These are phyloP conservation scores for Monomorium pharaonis DNA, from an alignment of 1,140 invertebrate genomes.

Conservation along the genomic window DNA sequence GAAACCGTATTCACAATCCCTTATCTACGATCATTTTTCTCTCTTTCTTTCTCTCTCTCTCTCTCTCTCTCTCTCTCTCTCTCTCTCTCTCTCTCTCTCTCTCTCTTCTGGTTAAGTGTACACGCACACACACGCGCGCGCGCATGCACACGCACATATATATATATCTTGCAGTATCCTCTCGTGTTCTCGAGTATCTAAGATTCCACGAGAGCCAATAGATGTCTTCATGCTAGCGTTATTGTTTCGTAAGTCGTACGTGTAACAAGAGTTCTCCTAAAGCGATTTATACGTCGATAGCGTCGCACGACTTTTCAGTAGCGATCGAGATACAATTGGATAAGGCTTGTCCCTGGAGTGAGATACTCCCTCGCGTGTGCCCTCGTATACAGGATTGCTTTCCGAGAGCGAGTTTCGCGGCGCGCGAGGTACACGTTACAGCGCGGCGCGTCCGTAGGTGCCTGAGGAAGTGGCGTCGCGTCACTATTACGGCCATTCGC, in stretches of 20 bases:
- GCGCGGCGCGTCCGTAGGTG: slow-evolving; percentile 9
- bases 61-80: no score
- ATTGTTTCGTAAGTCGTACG: slow-evolving; percentile 26
- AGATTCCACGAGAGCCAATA: slow-evolving; percentile 6
- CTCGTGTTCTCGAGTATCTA: background rate
- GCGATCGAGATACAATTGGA: slow-evolving; percentile 42
- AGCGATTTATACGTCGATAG: slow-evolving; percentile 31
- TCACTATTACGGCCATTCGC: slow-evolving; percentile 32
- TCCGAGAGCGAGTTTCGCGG: slow-evolving; percentile 13
- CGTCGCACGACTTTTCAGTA: slow-evolving; percentile 30
- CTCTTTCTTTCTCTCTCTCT: no score
- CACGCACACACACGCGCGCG: background rate
- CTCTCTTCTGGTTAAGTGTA: background rate
- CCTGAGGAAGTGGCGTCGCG: slow-evolving; percentile 45
- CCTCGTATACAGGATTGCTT: background rate
- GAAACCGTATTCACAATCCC: slow-evolving; percentile 27
- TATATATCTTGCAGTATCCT: background rate
- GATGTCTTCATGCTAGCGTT: slow-evolving; percentile 1
- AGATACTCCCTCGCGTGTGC: background rate
- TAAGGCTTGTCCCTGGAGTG: background rate
- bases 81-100: no score
- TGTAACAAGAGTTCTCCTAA: slow-evolving; percentile 10
- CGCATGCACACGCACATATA: no score
- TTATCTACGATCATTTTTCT: slow-evolving; percentile 40
- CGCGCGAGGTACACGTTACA: background rate